These are phyloP conservation scores for Carposina sasakii DNA, from an alignment of 1,140 invertebrate species.

Conservation along the genomic window DNA sequence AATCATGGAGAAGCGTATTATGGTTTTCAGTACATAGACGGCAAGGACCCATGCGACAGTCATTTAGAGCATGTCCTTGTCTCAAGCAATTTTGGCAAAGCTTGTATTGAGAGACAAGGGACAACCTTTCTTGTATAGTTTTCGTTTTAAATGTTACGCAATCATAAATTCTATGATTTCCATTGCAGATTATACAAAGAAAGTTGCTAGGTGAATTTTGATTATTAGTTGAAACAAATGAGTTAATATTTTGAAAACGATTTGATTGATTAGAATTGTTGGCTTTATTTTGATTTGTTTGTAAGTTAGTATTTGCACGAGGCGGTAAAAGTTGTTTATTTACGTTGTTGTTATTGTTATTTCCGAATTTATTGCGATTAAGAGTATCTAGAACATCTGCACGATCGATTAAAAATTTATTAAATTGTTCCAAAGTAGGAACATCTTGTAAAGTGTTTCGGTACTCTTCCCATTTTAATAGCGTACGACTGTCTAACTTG, in stretches of 20 bases:
- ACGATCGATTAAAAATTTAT: conserved; percentile 23
- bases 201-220: background rate
- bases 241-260: background rate
- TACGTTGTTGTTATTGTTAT: background rate
- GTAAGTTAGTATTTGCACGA: background rate
- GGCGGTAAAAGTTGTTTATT: background rate
- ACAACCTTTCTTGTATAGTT: conserved; percentile 18
- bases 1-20: conserved; percentile 23
- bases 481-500: conserved; percentile 19
- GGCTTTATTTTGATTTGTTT: background rate
- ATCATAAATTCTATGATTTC: conserved; percentile 26
- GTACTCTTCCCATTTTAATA: conserved; percentile 23
- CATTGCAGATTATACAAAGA: background rate
- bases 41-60: conserved; percentile 24
- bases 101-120: conserved; percentile 21
- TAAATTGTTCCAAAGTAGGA: conserved; percentile 24
- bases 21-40: conserved; percentile 20
- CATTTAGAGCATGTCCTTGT: conserved; percentile 20
- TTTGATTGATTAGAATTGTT: background rate
- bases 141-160: conserved; percentile 26
- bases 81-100: conserved; percentile 27
- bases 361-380: conserved; percentile 12
- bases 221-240: background rate
- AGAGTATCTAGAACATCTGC: conserved; percentile 23
- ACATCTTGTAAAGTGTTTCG: conserved; percentile 14